Percentiles rank a stretch among this genome's conserved stretches.
Conservation (phyloP, 1,140 invertebrate species). For the Apis dorsata region DNA sequence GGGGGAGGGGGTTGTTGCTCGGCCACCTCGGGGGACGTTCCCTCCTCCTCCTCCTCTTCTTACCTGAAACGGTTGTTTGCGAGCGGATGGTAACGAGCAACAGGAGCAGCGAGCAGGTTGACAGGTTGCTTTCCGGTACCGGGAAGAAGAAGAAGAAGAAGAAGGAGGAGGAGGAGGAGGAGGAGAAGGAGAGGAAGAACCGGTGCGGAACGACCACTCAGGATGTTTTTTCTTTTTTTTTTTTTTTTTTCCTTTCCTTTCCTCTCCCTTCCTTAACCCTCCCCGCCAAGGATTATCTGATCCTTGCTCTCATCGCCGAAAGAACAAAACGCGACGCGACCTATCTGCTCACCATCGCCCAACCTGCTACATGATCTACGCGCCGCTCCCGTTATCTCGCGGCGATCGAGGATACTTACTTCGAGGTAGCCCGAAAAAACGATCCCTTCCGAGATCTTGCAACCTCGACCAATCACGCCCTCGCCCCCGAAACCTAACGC, state of each 20-base stretch:
- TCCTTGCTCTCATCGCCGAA: slow-evolving; percentile 69
- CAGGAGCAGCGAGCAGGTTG: slow-evolving; percentile 18
- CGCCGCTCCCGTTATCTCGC: slow-evolving; percentile 58
- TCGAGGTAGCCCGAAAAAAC: slow-evolving; percentile 41
- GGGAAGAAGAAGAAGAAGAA: neutral
- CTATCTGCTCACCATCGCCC: slow-evolving; percentile 67
- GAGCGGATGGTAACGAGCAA: neutral
- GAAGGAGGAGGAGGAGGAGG: no score
- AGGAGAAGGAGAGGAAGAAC: neutral
- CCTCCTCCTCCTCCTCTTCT: slow-evolving; percentile 23
- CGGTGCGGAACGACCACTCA: slow-evolving; percentile 51
- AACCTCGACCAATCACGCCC: neutral
- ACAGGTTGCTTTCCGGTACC: slow-evolving; percentile 58
- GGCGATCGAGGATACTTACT: slow-evolving; percentile 67
- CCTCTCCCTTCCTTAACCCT: neutral
- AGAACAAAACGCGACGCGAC: slow-evolving; percentile 66
- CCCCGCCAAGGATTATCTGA: slow-evolving; percentile 63
- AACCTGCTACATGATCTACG: slow-evolving; percentile 71
- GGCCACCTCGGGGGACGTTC: no score
- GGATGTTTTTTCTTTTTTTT: slow-evolving; percentile 35
- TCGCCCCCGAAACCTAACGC: slow-evolving; percentile 19
- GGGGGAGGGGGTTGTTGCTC: neutral
- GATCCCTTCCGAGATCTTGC: slow-evolving; percentile 36
- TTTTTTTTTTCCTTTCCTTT: slow-evolving; percentile 1
- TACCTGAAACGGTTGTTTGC: slow-evolving; percentile 36